Base-by-base conservation (phyloP, 2,888 invertebrate genomes). In the Coenonympha arcania region DNA sequence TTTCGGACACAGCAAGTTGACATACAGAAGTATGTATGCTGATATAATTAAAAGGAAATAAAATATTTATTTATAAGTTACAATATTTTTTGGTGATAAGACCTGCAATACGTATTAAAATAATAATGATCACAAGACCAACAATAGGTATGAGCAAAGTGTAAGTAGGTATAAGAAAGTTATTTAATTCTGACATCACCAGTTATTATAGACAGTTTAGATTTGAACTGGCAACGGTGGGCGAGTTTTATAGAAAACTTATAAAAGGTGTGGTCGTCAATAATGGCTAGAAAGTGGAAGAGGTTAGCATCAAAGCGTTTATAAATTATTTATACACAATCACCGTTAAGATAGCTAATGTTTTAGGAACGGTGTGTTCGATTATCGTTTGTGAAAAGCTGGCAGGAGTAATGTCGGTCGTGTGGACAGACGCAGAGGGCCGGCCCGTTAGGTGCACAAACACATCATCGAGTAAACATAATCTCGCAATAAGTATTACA, bases 281-380 rank as follows among this genome's bases (percentile, higher is more conserved):
- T 55, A 53, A 57, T 53, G 34, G 48, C 42, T 46, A 62, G 61
- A 62, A 60, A 62, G 59, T 58, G 43, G 56, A 58, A 40, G 55
- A 55, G 24, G 50, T 30, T 33, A 43, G 34, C 36, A 19, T 30
- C 26, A 20, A 47, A 22, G 20, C 43, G 11, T 41, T 44, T 40
- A 52, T 55, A 46, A 55, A 49, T 55, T 52, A 55, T 55, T 37
- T 48, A 52, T 48, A 51, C 48, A 43, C 49, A 49, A 49, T 26
- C 16, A 47, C 55, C 46, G 54, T 55, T 52, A 49, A 41, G 39
- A 48, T 54, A 48, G 20, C 37, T 45, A 45, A 44, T 47, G 41
- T 28, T 43, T 39, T 47, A 48, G 46, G 47, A 50, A 56, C 56
- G 54, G 52, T 51, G 49, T 51, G 41, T 43, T 52, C 45, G 42